Percentiles rank a stretch among this genome's conserved stretches.
Conservation (phyloP, 1,140 invertebrate species). For the Drosophila baimaii region DNA sequence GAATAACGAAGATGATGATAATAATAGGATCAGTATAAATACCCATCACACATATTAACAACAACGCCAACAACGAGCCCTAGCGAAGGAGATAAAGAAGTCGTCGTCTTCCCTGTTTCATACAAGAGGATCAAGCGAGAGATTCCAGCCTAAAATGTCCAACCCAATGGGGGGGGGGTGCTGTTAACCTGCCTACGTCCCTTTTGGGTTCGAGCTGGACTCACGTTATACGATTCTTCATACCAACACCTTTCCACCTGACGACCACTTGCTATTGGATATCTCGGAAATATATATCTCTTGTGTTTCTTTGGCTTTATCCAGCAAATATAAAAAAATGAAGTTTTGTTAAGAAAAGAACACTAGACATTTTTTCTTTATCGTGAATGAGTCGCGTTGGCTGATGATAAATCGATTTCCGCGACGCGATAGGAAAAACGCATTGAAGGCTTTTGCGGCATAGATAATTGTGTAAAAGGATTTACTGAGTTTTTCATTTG, state of each 20-base stretch:
- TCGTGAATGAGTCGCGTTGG: conserved; percentile 20
- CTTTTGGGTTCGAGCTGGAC: neutral
- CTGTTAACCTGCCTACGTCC: neutral
- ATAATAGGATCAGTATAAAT: conserved; percentile 22
- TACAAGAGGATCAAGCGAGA: conserved; percentile 2
- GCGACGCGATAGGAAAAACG: conserved; percentile 4
- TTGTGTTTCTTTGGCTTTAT: conserved; percentile 19
- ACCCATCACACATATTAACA: conserved; percentile 11
- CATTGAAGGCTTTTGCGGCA: neutral
- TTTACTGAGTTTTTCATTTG: neutral
- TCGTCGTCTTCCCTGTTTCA: neutral
- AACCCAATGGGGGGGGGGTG: too few species aligned
- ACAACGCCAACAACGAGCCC: conserved; percentile 4
- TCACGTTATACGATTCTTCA: conserved; percentile 5
- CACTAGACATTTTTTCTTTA: conserved; percentile 39
- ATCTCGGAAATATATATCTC: conserved; percentile 24
- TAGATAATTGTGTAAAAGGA: neutral
- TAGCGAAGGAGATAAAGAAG: neutral
- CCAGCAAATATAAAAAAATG: conserved; percentile 27
- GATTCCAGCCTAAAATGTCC: neutral
- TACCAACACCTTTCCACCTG: neutral
- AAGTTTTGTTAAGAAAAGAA: neutral
- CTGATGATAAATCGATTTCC: conserved; percentile 21
- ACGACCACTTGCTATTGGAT: conserved; percentile 24
- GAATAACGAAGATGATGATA: conserved; percentile 20